phyloP scores from a whole-genome alignment of 2,113 vertebrate genomes.

The Piliocolobus tephrosceles region DNA sequence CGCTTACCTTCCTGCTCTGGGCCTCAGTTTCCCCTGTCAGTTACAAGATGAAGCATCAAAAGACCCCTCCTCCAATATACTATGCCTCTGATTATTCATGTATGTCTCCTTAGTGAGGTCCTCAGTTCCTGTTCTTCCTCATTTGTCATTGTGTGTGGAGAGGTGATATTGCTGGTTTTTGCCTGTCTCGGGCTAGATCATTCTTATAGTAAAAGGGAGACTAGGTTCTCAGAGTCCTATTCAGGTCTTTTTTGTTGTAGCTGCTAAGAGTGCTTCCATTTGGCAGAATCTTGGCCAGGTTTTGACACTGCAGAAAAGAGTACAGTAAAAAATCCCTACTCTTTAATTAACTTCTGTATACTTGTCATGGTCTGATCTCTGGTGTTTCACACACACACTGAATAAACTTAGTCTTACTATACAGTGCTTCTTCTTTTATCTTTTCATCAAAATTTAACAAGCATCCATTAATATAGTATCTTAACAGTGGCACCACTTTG shows the following conservation, averaged over 20 bases:
- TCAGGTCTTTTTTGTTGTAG: background rate
- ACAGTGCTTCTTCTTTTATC: background rate
- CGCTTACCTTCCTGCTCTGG: background rate
- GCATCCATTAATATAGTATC: background rate
- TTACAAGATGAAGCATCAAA: background rate
- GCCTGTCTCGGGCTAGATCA: background rate
- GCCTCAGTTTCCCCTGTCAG: background rate
- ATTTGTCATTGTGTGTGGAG: background rate
- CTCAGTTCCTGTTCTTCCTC: background rate
- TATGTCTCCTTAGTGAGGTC: background rate
- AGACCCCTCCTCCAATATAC: background rate
- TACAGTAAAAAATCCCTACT: background rate
- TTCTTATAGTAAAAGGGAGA: background rate
- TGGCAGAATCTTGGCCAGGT: background rate
- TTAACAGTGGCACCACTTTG: background rate
- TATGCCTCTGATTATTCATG: background rate
- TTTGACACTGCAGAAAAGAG: background rate
- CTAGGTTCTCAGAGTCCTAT: background rate
- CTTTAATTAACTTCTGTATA: constrained; percentile 14
- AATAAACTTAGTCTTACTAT: constrained; percentile 20
- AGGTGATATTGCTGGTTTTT: background rate
- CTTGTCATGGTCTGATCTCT: background rate
- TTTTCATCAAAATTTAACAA: constrained; percentile 23
- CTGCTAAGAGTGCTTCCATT: background rate
- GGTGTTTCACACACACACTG: background rate